phyloP scores from a whole-genome alignment of 2,797 vertebrate species.

The Dicrostonyx torquatus region DNA sequence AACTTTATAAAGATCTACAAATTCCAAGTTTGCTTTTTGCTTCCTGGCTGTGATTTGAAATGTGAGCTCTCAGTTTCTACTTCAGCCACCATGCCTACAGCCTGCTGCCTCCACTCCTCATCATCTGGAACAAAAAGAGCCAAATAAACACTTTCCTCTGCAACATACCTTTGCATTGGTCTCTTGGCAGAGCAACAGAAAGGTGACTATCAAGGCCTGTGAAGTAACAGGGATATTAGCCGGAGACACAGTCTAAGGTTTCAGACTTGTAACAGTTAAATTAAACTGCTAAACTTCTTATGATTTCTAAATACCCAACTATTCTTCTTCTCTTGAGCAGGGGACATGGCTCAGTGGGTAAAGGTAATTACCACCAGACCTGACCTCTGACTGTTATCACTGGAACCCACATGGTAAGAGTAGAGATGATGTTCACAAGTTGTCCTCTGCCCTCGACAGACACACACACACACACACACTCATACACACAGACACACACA shows the following conservation, averaged over 20 bases:
- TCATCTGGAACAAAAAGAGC: background rate
- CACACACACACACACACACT: background rate
- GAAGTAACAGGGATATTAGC: background rate
- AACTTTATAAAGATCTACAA: background rate
- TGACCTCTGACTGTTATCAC: background rate
- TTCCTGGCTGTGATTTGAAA: background rate
- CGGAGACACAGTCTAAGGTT: background rate
- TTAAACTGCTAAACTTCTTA: background rate
- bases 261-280: background rate
- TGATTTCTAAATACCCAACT: background rate
- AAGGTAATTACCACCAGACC: background rate
- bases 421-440: background rate
- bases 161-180: background rate
- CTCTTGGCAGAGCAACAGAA: background rate
- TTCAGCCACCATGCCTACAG: background rate
- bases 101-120: background rate
- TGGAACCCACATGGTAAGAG: background rate
- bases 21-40: background rate
- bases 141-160: background rate
- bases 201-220: background rate
- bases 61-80: background rate
- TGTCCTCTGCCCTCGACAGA: background rate
- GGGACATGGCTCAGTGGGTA: background rate
- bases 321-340: too few species aligned
- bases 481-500: too few species aligned